Base-by-base conservation (phyloP, 1,140 invertebrate species). In the Bombyx mandarina region DNA sequence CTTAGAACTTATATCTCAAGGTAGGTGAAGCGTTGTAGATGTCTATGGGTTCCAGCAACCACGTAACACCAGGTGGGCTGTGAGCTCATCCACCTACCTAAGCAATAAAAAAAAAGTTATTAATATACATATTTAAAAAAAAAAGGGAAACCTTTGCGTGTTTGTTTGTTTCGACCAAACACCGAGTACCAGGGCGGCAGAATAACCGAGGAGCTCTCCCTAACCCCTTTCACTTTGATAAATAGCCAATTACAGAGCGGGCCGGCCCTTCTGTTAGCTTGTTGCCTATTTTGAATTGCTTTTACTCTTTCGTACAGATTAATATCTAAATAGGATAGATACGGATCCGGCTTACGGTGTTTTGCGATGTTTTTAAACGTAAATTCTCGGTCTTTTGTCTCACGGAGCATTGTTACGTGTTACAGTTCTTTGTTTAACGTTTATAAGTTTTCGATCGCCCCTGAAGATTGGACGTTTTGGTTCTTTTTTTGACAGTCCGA, bases 211-310 rank as follows among this genome's bases (percentile, higher is more conserved):
- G 71, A 81, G 79, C 68, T 61, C 63, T 67, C 69, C 73, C 82
- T 86, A 85, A 86, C 83, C 88, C 86, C 86, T 87, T 89, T 54
- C 83, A 76, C 82, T 88, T 88, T 89, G 88, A 89, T 88, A 89
- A 88, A 89, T 88, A 86, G 88, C 88, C 86, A 89, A 89, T 89
- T 89, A 89, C 84, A 83, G 75, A 65, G 75, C 70, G 75, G 76
- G 77, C 78, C 77, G 75, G 77, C 77, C 82, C 81, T 82, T 81
- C 80, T 83, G 80, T 79, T 82, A 85, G 84, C 82, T 85, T 85
- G 80, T 87, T 84, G 81, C 82, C 82, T 82, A 84, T 85, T 85
- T 81, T 82, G 84, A 81, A 85, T 84, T 82, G 82, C 82, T 82
- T 85, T 84, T 86, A 80, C 82, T 86, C 82, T 86, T 85, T 85